Base-by-base conservation (phyloP, 2,797 vertebrate species). In the Thalassophryne amazonica region DNA sequence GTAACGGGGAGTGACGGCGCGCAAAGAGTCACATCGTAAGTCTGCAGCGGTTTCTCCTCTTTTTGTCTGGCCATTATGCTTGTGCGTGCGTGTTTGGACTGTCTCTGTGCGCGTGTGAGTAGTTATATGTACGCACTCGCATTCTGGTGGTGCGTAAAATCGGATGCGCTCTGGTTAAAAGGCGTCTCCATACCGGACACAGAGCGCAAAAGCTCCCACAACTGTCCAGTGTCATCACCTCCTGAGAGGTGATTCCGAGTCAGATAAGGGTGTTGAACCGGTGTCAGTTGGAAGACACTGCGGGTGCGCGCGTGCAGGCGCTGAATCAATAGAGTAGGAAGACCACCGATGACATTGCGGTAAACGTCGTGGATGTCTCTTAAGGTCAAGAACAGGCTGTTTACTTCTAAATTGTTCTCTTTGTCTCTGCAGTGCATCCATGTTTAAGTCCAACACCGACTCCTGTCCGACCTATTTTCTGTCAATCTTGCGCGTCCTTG, bases 11-110 rank as follows among this genome's bases (percentile, higher is more conserved):
- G 37, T 45, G n/a, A 79, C 78, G 81, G 74, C 63, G 60, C 73
- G 53, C 73, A 28, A 33, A 25, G 69, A 51, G 87, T 90, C 87
- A 90, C 73, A 69, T 86, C 70, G 93, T 96, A 84, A 95, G 94
- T 93, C 71, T 40, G 27, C 65, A 20, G 12, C 29, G 12, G 13
- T 21, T 22, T 34, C 25, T 53, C 13, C 60, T 22, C 49, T 2
- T 53, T 25, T 17, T 43, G 2, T 25, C 33, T 36, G 7, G 4
- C 50, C n/a, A 45, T 28, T 22, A 13, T 38, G 49, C 16, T 28
- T 37, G 29, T 43, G 17, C 38, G 8, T 29, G 7, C n/a, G 22
- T 57, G 46, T 27, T 36, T 34, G n/a, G 17, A 12, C 25, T 12
- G 24, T 27, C 6, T 21, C 5, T 28, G 10, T 6, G 17, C 24